Evolutionary conservation across 2,888 invertebrate species (phyloP), one percentile per base, ranked within the genome.

Genomic region (Pterobdella sp.): DNA sequence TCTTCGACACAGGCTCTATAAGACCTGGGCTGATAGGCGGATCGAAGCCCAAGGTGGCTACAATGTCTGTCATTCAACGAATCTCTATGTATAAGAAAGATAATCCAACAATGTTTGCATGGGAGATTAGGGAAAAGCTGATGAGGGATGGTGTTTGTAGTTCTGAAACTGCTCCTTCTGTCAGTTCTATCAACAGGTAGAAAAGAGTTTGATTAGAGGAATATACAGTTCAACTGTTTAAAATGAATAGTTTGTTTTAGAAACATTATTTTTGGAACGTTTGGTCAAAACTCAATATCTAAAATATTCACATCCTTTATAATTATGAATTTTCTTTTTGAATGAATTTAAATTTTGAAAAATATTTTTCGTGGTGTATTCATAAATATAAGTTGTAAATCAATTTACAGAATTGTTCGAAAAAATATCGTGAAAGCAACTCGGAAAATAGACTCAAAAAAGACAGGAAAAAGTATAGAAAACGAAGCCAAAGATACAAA

Each of bases 21-120:
- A 72, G 72, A 65, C 74, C 74, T 1, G 74, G 74, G 2, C 42
- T 74, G 1, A 74, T 74, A n/a, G 74, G 74, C 1, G 74, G 74
- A 10, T 71, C 71, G 52, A 74, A 74, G 67, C 74, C 72, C 0
- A 73, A 94, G 92, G 94, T 94, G 76, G 94, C 94, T 76, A 94
- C 95, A 1, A 94, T 94, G 0, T 92, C 93, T 0, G 94, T 95
- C 0, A 94, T 95, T 22, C 91, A 93, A 86, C 92, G 93, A 86
- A 95, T 96, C 78, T 88, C 94, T 42, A 90, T 93, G 3, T 88
- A 93, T 80, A 95, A 95, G 83, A 92, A 93, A 81, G 93, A 94
- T 83, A 94, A 94, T 84, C 94, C 94, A 0, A 92, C 93, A 3
- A 91, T 94, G 89, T 94, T 95, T 84, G 94, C 94, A 14, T 95